Base-by-base conservation (phyloP, 1,140 invertebrate species). In the Rhagoletis zephyria region DNA sequence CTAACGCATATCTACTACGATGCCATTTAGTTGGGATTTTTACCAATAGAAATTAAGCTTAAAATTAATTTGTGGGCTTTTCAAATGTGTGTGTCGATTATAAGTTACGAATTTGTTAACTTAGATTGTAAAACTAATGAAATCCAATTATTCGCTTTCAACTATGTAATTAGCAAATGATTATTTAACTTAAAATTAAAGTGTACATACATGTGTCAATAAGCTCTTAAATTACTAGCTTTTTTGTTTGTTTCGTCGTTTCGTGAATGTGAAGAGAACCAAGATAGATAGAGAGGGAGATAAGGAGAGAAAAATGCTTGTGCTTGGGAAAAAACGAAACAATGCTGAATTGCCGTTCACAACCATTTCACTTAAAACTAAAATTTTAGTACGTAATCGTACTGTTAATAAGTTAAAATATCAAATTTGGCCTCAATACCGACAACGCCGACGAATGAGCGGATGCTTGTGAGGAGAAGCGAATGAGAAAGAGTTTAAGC, bases 51-150 rank as follows among this genome's bases (percentile, higher is more conserved):
- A 81, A 81, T 81, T 81, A 81, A 59, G 74, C 74, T 81, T 81
- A 81, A 81, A 81, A 81, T 81, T 81, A 81, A 56, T 81, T 81
- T 81, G 74, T 81, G 74, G n/a, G 48, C 19, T 19, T 77, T 56
- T n/a, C 6, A 77, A 70, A 45, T 42, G 42, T 42, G 4, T 70
- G n/a, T n/a, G 12, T 30, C 48, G 48, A 42, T 19, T 81, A 56
- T 48, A 81, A 81, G 30, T 48, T 81, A 56, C 48, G n/a, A 81
- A 81, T 59, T 56, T 7, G 10, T 81, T 81, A 81, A 81, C 51
- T 81, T n/a, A 56, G 56, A 56, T 81, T 81, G 19, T 30, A 81
- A 56, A 81, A 81, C 74, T 81, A 81, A 81, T 81, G 74, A 81
- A 81, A 81, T 81, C 45, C 45, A 81, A 56, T 81, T 56, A 81